These are phyloP conservation scores for Boulengeromyrus knoepffleri DNA, from an alignment of 2,113 vertebrate genomes.

Conservation along the genomic window DNA sequence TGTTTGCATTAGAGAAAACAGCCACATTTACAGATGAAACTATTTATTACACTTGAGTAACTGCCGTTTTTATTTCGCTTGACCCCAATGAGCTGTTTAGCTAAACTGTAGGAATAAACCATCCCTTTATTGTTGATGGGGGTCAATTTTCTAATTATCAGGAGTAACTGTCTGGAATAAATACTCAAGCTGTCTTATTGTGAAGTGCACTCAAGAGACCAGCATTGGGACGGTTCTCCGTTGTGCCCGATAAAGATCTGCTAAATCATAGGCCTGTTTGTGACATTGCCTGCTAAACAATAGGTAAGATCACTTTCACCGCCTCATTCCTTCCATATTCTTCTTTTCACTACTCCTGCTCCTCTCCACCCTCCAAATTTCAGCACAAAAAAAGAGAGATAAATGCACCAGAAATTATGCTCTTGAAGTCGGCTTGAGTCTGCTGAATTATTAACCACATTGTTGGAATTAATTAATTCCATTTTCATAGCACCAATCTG, in stretches of 20 bases:
- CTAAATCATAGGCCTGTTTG: neutral
- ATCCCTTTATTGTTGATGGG: slow-evolving; percentile 83
- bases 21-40: slow-evolving; percentile 88
- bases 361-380: neutral
- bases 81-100: slow-evolving; percentile 77
- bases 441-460: slow-evolving; percentile 43
- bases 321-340: neutral
- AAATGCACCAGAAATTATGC: neutral
- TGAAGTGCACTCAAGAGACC: slow-evolving; percentile 50
- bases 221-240: slow-evolving; percentile 24
- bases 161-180: slow-evolving; percentile 83
- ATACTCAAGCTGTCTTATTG: slow-evolving; percentile 72
- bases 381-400: neutral
- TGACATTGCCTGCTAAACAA: neutral
- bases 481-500: slow-evolving; percentile 46
- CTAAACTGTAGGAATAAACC: slow-evolving; percentile 79
- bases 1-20: slow-evolving; percentile 96
- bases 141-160: slow-evolving; percentile 85
- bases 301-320: neutral
- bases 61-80: slow-evolving; percentile 73
- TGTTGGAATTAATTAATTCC: slow-evolving; percentile 46
- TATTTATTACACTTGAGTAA: slow-evolving; percentile 85
- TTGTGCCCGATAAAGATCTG: neutral
- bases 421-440: slow-evolving; percentile 34
- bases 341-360: neutral